A percentile compares a stretch with the other conserved stretches of the same genome.
Evolutionary conservation across 2,888 invertebrate genomes (phyloP).

Genomic region (Phoenoteleia sp.): DNA sequence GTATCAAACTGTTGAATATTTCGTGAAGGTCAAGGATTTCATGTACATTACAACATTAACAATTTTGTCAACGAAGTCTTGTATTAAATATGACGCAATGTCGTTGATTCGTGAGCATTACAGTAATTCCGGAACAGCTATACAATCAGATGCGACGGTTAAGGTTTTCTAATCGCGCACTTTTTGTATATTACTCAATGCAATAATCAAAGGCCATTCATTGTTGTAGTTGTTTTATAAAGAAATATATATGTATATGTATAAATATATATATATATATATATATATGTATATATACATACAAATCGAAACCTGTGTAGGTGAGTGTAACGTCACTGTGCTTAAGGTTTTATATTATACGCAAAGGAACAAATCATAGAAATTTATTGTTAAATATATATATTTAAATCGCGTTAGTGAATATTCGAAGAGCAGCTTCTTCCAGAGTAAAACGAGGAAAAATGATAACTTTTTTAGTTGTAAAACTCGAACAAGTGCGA

Average conservation of each 20-base stretch:
- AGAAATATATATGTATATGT: slow-evolving; percentile 69
- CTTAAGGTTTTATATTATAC: slow-evolving; percentile 10
- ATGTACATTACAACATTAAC: slow-evolving; percentile 32
- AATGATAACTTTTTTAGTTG: slow-evolving; percentile 44
- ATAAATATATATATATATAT: slow-evolving; percentile 42
- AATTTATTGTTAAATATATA: slow-evolving; percentile 73
- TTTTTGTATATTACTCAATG: slow-evolving; percentile 83
- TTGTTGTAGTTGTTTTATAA: slow-evolving; percentile 79
- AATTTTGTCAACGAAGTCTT: slow-evolving; percentile 40
- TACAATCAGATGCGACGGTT: background rate
- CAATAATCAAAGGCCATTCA: slow-evolving; percentile 84
- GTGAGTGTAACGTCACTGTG: background rate
- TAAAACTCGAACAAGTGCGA: slow-evolving; percentile 28
- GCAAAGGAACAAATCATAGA: slow-evolving; percentile 42
- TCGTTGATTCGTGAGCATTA: slow-evolving; percentile 36
- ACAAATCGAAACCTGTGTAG: slow-evolving; percentile 38
- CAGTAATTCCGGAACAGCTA: slow-evolving; percentile 22
- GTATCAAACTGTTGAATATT: slow-evolving; percentile 47
- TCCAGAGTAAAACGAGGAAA: slow-evolving; percentile 45
- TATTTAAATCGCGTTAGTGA: slow-evolving; percentile 77
- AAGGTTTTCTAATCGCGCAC: slow-evolving; percentile 70
- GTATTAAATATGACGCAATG: slow-evolving; percentile 31
- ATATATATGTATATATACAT: slow-evolving; percentile 78
- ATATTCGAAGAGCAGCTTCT: slow-evolving; percentile 75
- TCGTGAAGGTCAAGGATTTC: slow-evolving; percentile 56